These are phyloP conservation scores for Struthidea cinerea DNA, from an alignment of 2,113 vertebrate species.

Conservation along the genomic window DNA sequence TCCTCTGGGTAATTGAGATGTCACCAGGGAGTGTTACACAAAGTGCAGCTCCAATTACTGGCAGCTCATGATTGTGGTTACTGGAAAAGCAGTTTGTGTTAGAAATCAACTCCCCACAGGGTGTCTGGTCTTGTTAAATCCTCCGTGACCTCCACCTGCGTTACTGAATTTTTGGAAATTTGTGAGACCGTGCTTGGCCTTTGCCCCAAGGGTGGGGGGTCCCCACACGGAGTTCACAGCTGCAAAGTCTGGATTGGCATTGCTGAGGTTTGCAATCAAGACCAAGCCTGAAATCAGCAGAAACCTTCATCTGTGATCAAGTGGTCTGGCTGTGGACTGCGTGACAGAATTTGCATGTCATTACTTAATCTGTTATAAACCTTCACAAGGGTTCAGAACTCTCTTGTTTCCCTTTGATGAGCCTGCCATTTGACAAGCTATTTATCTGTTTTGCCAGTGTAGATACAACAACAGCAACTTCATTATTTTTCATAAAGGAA, in stretches of 20 bases:
- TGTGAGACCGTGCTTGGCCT: background rate
- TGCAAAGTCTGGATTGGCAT: background rate
- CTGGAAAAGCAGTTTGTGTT: background rate
- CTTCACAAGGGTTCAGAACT: background rate
- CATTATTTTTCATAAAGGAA: constrained; percentile 27
- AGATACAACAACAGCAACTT: background rate
- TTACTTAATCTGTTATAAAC: constrained; percentile 39
- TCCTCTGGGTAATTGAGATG: background rate
- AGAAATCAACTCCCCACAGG: background rate
- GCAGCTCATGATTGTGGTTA: background rate
- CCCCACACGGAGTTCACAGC: background rate
- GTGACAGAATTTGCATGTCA: constrained; percentile 26
- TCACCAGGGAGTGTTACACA: background rate
- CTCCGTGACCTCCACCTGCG: background rate
- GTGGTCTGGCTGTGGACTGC: background rate
- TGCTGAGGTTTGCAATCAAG: constrained; percentile 17
- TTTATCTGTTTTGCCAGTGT: constrained; percentile 16
- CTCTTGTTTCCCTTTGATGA: constrained; percentile 10
- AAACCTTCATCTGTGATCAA: constrained; percentile 1
- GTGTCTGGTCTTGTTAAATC: background rate
- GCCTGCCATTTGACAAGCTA: constrained; percentile 21
- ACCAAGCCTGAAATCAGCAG: background rate
- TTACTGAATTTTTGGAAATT: background rate
- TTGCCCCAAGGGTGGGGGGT: background rate
- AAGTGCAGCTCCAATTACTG: background rate